Evolutionary conservation across 2,888 invertebrate species (phyloP), one percentile per base, ranked within the genome.

Genomic region (Aphodius granarius): DNA sequence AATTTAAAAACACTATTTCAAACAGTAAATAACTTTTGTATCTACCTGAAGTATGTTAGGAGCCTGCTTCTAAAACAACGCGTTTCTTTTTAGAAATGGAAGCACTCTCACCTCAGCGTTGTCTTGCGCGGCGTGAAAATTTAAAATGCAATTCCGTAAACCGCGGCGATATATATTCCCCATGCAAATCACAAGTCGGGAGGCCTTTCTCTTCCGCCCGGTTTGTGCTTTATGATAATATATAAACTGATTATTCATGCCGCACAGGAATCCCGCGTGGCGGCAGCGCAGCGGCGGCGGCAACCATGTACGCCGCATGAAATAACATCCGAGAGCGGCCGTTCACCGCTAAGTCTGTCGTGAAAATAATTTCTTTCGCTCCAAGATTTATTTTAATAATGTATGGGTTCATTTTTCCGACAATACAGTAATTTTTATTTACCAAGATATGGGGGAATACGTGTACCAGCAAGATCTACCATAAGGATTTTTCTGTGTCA

Each of bases 211-310:
- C 23, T 66, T 66, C 66, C 66, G 75, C 43, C 73, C 71, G 73
- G 6, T 78, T 79, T 79, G 78, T 80, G 81, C 80, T 82, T 81
- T 81, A 82, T 80, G 82, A 82, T 83, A 83, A 83, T 83, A 81
- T 80, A 82, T 80, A 82, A 83, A 82, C 81, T 82, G 83, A 83
- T 84, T 84, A 84, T 84, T 83, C 83, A 84, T 83, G 80, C 80
- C 78, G 79, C 65, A 9, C 65, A 65, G 79, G 78, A 78, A 81
- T 81, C 81, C 79, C 79, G 79, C 80, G 80, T 81, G 80, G 81
- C 81, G 81, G 76, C 79, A 76, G 78, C 43, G 71, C 73, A 75
- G 75, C 63, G n/a, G n/a, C n/a, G n/a, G n/a, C n/a, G n/a, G n/a
- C n/a, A n/a, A n/a, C 23, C 6, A 23, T 64, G 15, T 62, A 43